Evolutionary conservation across 2,113 vertebrate genomes (phyloP), one percentile per base, ranked within the genome.

Genomic region (Mystacornis crossleyi): DNA sequence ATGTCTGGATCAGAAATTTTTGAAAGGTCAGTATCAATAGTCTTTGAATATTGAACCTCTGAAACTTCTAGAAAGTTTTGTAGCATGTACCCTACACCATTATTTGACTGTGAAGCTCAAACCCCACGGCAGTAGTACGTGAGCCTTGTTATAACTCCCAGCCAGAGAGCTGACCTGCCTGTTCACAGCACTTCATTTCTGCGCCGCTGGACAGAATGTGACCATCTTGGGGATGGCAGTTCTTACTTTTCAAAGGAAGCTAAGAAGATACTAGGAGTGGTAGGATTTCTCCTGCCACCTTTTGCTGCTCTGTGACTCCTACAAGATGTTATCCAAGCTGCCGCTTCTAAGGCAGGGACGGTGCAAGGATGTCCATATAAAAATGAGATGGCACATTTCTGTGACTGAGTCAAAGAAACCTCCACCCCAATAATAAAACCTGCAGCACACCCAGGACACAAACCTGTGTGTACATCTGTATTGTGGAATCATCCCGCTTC

Each of bases 41-140:
- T n/a, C 33, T 67, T 67, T 64, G 31, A 61, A 50, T 61, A 67
- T 15, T 25, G 55, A 65, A 38, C n/a, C 11, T 60, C 25, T 77
- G 20, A 50, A 80, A 34, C 5, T 6, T 79, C 21, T 28, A 33
- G 26, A 55, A 81, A 51, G 57, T n/a, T 26, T 6, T 81, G 16
- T 11, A 51, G 34, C 3, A 0, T 1, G 1, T 33, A 17, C 12
- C 12, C 4, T 25, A 13, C 2, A 1, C 8, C 23, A 16, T 2
- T 13, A 3, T 7, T 3, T 3, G 54, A 38, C 54, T 70, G 31
- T 45, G 62, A 43, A 74, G 29, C 38, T 55, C 40, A 45, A 43
- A 51, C 2, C 2, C 48, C 26, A 80, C 51, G 34, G 61, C 64
- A 73, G 2, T 2, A 31, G 14, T 18, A 26, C 18, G 5, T 5